Conservation (phyloP, 2,797 vertebrate species). For the Amazona ochrocephala region DNA sequence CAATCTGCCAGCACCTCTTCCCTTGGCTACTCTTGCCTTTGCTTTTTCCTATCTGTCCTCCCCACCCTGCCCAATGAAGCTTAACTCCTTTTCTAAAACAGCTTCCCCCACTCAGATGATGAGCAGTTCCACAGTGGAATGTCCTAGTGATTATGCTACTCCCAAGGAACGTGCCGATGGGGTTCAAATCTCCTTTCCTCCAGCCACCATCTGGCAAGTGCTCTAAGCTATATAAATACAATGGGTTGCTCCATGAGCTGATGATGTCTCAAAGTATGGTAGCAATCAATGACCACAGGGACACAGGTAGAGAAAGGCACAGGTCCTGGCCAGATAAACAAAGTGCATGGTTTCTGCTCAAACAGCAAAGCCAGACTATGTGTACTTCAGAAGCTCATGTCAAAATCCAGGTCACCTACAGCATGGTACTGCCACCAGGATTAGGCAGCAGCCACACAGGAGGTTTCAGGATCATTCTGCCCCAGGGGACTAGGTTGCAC, state of each 20-base stretch:
- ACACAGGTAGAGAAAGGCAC: background rate
- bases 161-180: rapidly evolving
- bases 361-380: rapidly evolving
- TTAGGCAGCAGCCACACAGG: background rate
- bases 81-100: background rate
- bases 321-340: background rate
- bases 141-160: background rate
- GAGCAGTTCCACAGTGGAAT: background rate
- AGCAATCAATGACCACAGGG: background rate
- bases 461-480: background rate
- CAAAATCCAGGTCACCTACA: background rate
- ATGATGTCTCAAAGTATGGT: background rate
- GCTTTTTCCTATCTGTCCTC: background rate
- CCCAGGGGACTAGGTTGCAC: rapidly evolving
- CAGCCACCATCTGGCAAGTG: background rate
- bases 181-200: background rate
- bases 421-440: rapidly evolving
- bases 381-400: rapidly evolving
- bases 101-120: background rate
- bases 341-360: background rate
- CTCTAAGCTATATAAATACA: background rate
- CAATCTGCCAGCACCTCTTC: background rate
- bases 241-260: background rate
- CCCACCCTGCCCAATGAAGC: background rate
- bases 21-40: background rate